Percentiles rank a stretch among this genome's conserved stretches.
phyloP scores from a whole-genome alignment of 2,888 invertebrate genomes.

The Osedax frankpressi region DNA sequence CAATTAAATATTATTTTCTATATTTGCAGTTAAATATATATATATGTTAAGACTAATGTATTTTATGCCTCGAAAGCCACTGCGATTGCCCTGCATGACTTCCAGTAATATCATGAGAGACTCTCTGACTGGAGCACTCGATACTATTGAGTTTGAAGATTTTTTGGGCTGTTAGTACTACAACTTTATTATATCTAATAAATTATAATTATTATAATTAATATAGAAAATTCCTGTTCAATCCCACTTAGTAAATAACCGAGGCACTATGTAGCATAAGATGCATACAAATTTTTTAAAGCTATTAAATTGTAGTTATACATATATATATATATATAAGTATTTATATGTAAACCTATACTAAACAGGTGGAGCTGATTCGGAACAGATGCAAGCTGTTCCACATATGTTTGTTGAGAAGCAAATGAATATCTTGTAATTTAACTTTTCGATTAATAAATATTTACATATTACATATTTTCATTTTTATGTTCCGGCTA shows the following conservation, averaged over 20 bases:
- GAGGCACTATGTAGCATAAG: background rate
- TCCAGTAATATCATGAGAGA: conserved; percentile 46
- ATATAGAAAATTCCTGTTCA: too few relatives aligned
- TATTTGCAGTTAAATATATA: too few relatives aligned
- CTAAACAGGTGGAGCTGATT: background rate
- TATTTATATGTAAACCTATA: background rate
- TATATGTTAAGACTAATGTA: too few relatives aligned
- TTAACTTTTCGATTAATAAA: too few relatives aligned
- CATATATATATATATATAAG: background rate
- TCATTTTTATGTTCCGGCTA: too few relatives aligned
- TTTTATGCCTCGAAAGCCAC: too few relatives aligned
- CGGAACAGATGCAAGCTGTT: conserved; percentile 54
- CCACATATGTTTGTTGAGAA: conserved; percentile 69
- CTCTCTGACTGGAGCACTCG: conserved; percentile 44
- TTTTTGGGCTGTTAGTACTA: conserved; percentile 37
- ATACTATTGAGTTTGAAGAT: conserved; percentile 41
- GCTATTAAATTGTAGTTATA: background rate
- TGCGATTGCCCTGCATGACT: conserved; percentile 42
- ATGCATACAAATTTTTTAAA: background rate
- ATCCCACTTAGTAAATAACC: too few relatives aligned
- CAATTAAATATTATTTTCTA: too few relatives aligned
- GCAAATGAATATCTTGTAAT: background rate
- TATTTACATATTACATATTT: too few relatives aligned
- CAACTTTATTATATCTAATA: conserved; percentile 1
- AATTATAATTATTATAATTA: conserved; percentile 13